phyloP scores from a whole-genome alignment of 2,888 invertebrate genomes.

The Cryptocephalus primarius region DNA sequence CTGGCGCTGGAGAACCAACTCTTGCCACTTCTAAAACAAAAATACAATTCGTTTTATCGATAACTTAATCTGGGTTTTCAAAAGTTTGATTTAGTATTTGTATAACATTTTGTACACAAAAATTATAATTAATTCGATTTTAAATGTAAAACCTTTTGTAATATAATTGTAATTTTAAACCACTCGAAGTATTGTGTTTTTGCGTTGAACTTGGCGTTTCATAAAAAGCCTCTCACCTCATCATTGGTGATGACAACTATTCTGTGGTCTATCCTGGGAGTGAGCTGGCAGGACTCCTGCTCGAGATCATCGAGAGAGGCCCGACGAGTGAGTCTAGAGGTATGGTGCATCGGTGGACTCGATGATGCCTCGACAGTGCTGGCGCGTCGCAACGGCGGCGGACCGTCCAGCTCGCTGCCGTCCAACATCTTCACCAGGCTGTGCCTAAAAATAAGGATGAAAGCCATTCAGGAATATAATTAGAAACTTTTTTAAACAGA shows the following conservation, averaged over 20 bases:
- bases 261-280: constrained; percentile 71
- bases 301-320: constrained; percentile 75
- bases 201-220: too few species aligned
- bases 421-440: constrained; percentile 72
- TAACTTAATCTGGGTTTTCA: too few species aligned
- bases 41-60: too few species aligned
- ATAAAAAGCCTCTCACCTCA: constrained; percentile 56
- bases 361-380: constrained; percentile 30
- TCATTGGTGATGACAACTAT: constrained; percentile 64
- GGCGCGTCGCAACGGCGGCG: constrained; percentile 54
- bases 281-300: constrained; percentile 67
- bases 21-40: constrained; percentile 45
- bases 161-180: too few species aligned
- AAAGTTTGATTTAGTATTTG: too few species aligned
- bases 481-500: too few species aligned
- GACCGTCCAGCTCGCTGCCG: constrained; percentile 56
- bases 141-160: too few species aligned
- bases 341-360: constrained; percentile 22
- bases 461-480: too few species aligned
- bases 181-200: too few species aligned
- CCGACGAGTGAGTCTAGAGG: constrained; percentile 51
- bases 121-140: background rate
- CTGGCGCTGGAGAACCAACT: constrained; percentile 45
- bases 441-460: constrained; percentile 50
- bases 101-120: too few species aligned